Evolutionary conservation across 1,140 invertebrate genomes (phyloP).

Genomic region (Aphidius gifuensis): DNA sequence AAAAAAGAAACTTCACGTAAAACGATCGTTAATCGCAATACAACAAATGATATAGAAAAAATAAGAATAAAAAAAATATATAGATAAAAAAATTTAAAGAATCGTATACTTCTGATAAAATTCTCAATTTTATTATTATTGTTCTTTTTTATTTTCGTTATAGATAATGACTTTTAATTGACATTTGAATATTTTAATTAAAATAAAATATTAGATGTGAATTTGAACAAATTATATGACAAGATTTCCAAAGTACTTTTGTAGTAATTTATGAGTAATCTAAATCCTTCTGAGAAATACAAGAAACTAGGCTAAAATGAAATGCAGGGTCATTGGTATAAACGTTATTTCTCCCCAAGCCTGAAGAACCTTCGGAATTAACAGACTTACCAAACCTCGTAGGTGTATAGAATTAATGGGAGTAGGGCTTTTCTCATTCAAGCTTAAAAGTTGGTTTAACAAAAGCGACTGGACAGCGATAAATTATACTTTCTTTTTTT

Average conservation of each 20-base stretch:
- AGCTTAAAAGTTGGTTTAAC: conserved; percentile 3
- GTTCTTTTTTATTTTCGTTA: conserved; percentile 3
- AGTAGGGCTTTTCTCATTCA: conserved; percentile 5
- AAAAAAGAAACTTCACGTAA: neutral
- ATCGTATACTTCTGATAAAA: neutral
- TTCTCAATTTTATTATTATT: too few species aligned
- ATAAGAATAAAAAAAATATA: neutral
- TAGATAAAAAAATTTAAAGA: neutral
- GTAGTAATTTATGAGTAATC: conserved; percentile 30
- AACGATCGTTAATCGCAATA: conserved; percentile 19
- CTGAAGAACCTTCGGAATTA: conserved; percentile 25
- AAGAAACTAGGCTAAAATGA: conserved; percentile 23
- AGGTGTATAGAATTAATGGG: conserved; percentile 18
- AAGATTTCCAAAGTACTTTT: conserved; percentile 20
- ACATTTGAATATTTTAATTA: too few species aligned
- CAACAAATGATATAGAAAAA: conserved; percentile 6
- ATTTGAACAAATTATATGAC: conserved; percentile 20
- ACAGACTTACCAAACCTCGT: conserved; percentile 23
- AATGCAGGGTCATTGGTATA: conserved; percentile 28
- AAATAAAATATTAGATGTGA: neutral
- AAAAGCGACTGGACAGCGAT: neutral
- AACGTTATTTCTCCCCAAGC: conserved; percentile 26
- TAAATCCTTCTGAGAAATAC: conserved; percentile 15
- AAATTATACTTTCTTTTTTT: neutral
- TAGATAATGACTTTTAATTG: too few species aligned